Evolutionary conservation across 2,888 invertebrate species (phyloP).

Genomic region (Xestobium rufovillosum): DNA sequence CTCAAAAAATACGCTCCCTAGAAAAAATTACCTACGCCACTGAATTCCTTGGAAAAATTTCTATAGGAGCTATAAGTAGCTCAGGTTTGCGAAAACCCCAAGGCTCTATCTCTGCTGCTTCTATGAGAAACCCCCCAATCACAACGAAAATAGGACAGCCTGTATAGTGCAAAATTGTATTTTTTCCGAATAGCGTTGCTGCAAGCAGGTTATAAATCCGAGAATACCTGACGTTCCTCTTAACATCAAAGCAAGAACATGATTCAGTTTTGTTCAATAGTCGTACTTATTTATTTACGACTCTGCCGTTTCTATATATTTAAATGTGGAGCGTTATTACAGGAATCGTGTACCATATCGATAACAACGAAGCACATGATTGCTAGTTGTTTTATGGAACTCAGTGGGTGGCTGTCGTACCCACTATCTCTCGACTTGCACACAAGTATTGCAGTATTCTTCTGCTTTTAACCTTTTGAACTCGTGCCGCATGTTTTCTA

Average conservation of each 20-base stretch:
- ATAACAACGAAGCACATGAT: constrained; percentile 31
- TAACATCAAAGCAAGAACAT: constrained; percentile 24
- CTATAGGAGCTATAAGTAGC: no score
- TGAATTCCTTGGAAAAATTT: no score
- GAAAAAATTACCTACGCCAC: no score
- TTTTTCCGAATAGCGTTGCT: constrained; percentile 10
- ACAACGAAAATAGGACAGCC: no score
- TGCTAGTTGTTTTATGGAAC: constrained; percentile 31
- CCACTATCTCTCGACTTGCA: no score
- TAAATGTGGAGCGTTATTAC: constrained; percentile 31
- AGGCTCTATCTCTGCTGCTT: no score
- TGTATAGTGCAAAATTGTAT: constrained; percentile 6
- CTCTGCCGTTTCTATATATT: constrained; percentile 22
- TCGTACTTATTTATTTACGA: constrained; percentile 30
- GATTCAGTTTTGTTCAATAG: constrained; percentile 29
- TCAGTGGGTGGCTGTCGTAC: constrained; percentile 32
- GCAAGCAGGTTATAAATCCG: constrained; percentile 11
- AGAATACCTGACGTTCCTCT: constrained; percentile 17
- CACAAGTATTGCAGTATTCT: no score
- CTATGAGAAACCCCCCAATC: no score
- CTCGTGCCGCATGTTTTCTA: no score
- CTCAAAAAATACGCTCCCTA: no score
- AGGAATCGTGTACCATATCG: constrained; percentile 31
- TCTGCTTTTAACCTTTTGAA: no score
- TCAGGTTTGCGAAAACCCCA: no score